These are phyloP conservation scores for Eupithecia insigniata DNA, from an alignment of 2,888 invertebrate species.

Conservation along the genomic window DNA sequence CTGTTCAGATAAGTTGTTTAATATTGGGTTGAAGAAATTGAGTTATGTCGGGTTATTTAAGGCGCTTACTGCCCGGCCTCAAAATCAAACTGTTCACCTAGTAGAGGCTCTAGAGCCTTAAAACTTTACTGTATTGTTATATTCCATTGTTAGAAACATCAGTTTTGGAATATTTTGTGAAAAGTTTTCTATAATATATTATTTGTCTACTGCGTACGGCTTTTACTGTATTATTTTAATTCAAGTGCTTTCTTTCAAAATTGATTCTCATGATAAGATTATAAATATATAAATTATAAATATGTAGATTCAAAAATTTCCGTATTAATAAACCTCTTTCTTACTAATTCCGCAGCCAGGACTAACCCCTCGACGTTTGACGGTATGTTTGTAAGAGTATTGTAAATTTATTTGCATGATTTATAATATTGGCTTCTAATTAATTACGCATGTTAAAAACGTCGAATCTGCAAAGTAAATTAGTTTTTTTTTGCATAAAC, in stretches of 20 bases:
- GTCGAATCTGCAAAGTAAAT: not conserved
- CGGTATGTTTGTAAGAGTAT: constrained; percentile 31
- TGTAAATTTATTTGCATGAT: constrained; percentile 25
- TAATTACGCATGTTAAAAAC: constrained; percentile 16
- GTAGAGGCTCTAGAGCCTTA: not conserved
- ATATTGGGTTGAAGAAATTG: not conserved
- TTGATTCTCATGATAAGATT: not conserved
- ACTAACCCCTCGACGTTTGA: constrained; percentile 33
- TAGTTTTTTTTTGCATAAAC: constrained; percentile 8
- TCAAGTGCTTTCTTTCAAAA: not conserved
- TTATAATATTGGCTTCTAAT: constrained; percentile 27
- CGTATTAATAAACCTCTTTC: constrained; percentile 9
- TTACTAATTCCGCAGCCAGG: constrained; percentile 32
- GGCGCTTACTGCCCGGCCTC: not conserved
- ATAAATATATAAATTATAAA: not conserved
- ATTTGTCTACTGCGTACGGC: not conserved
- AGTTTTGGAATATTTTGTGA: not conserved
- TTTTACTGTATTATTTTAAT: not conserved
- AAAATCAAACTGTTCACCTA: not conserved
- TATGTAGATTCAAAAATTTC: not conserved
- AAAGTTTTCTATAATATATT: not conserved
- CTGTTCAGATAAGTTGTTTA: not conserved
- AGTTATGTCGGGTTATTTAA: not conserved
- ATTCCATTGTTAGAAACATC: not conserved
- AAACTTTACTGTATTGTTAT: not conserved